Conservation (phyloP, 92 coral and sea anemone species). For the Galaxea fascicularis region DNA sequence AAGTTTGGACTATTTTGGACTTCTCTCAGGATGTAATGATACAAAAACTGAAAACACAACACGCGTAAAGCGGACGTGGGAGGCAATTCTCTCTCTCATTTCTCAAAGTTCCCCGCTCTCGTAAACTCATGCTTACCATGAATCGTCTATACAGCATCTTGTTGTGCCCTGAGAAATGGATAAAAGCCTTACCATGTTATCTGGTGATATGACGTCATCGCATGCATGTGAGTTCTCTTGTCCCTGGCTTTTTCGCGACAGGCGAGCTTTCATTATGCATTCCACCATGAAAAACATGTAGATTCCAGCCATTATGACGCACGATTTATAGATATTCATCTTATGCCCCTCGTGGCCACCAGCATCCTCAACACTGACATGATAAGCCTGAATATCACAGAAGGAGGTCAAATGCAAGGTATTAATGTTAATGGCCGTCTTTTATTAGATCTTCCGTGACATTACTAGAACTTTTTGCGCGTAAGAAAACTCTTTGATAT, state of each 20-base stretch:
- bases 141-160: too few relatives aligned
- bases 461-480: too few relatives aligned
- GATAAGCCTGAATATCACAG: slow-evolving; percentile 17
- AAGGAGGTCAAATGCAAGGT: neutral
- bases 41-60: too few relatives aligned
- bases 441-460: too few relatives aligned
- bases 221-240: slow-evolving; percentile 8
- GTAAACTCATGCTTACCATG: too few relatives aligned
- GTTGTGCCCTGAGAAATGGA: neutral
- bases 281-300: slow-evolving; percentile 89
- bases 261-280: slow-evolving; percentile 73
- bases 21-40: too few relatives aligned
- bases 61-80: too few relatives aligned
- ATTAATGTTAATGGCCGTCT: too few relatives aligned
- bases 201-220: slow-evolving; percentile 39
- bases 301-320: slow-evolving; percentile 88
- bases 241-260: slow-evolving; percentile 1
- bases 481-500: too few relatives aligned
- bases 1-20: too few relatives aligned
- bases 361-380: neutral
- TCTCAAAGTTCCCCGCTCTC: too few relatives aligned
- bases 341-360: slow-evolving; percentile 52
- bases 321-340: slow-evolving; percentile 79
- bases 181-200: slow-evolving; percentile 23
- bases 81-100: too few relatives aligned